A percentile compares a stretch with the other conserved stretches of the same genome.
Evolutionary conservation across 2,113 vertebrate species (phyloP).

Genomic region (Agapornis roseicollis): DNA sequence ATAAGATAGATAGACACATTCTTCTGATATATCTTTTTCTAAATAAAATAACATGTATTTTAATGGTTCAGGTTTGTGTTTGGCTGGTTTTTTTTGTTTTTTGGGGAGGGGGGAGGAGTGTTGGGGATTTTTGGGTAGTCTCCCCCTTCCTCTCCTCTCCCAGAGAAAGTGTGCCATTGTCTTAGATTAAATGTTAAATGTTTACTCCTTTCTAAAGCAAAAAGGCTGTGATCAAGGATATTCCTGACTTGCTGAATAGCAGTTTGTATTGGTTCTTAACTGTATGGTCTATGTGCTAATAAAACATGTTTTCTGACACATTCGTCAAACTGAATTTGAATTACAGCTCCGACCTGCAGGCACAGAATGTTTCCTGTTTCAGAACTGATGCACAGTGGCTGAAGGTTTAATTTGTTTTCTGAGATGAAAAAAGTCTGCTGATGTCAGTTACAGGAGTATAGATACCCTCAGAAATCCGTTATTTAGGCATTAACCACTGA

Average conservation of each 20-base stretch:
- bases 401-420: constrained; percentile 2
- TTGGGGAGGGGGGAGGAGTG: not conserved
- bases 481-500: not conserved
- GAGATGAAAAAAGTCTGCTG: not conserved
- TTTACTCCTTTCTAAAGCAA: not conserved
- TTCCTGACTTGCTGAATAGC: not conserved
- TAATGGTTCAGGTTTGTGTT: not conserved
- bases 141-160: not conserved
- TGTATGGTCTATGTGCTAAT: not conserved
- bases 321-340: not conserved
- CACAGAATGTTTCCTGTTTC: not conserved
- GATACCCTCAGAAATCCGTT: not conserved
- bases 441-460: not conserved
- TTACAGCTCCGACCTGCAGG: not conserved
- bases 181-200: not conserved
- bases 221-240: not conserved
- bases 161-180: not conserved
- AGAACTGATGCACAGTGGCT: not conserved
- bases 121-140: not conserved
- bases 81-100: not conserved
- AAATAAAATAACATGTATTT: not conserved
- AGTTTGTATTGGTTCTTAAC: not conserved
- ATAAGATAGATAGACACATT: not conserved
- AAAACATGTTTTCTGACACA: constrained; percentile 5
- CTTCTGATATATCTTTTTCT: not conserved